Base-by-base conservation (phyloP, 2,113 vertebrate genomes). In the Rhineura floridana region DNA sequence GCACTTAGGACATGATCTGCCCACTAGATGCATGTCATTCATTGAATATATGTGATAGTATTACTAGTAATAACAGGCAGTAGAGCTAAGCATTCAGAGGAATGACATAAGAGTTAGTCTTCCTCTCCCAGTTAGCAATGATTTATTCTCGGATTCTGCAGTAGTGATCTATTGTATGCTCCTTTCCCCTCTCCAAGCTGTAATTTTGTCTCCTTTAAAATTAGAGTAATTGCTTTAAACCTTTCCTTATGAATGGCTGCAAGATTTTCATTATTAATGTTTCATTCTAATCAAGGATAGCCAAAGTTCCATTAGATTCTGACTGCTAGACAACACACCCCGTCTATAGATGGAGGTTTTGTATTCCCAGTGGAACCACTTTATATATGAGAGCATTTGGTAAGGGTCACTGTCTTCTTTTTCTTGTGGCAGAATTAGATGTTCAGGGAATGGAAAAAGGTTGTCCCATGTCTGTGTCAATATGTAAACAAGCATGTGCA, bases 201-300 rank as follows among this genome's bases (percentile, higher is more conserved):
- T 67, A 83, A 88, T 83, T 76, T 88, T n/a, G 23, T 67, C 72
- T 83, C 72, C 44, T 52, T 88, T 83, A 83, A 88, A 83, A 88
- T 88, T 88, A 88, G 70, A 77, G 72, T 83, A 76, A 88, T 88
- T 88, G 55, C 81, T 88, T 13, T 83, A 33, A 88, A 77, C n/a
- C 72, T 83, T 77, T 83, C 59, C 46, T 76, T 76, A 63, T 65
- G 76, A 83, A 50, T 83, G 70, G n/a, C 44, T 65, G 79, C 36
- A 28, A 83, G 62, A 76, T 73, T 89, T 85, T 85, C 88, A 85
- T 89, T 75, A 84, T 75, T 90, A 87, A 89, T 91, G 76, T 59
- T 92, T 72, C 87, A 88, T 44, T 50, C 36, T 84, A 91, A 84
- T 89, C 19, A 87, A n/a, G 39, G 83, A n/a, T 17, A 10, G n/a